Evolutionary conservation across 2,113 vertebrate species (phyloP).

Genomic region (Catharus fuscescens): DNA sequence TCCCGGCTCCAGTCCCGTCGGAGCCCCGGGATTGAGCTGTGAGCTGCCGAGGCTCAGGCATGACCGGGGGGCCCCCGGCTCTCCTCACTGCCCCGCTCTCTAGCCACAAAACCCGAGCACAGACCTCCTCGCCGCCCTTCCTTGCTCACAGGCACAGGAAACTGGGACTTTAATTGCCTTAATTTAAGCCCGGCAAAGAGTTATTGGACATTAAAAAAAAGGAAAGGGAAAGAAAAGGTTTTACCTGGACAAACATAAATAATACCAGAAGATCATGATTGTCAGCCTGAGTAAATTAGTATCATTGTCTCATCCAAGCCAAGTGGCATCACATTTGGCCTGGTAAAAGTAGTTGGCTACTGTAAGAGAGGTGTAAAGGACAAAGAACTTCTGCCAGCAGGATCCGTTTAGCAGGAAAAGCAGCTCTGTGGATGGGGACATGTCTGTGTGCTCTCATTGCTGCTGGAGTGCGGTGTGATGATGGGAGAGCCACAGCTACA

Average conservation of each 20-base stretch:
- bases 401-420: background rate
- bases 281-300: background rate
- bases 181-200: background rate
- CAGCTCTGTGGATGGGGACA: background rate
- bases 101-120: background rate
- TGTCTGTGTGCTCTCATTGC: background rate
- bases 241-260: background rate
- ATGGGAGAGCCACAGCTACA: background rate
- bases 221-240: no score
- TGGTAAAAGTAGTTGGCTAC: background rate
- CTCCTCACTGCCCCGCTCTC: background rate
- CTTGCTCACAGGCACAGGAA: no score
- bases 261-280: background rate
- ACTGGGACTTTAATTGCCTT: background rate
- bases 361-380: background rate
- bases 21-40: background rate
- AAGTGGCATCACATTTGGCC: background rate
- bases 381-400: background rate
- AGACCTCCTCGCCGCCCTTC: no score
- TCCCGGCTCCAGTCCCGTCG: background rate
- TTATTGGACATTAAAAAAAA: no score
- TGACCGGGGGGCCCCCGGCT: fast-evolving
- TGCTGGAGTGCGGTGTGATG: background rate
- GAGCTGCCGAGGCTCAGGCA: background rate
- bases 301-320: background rate